Evolutionary conservation across 1,140 invertebrate genomes (phyloP).

Genomic region (Heliothis subflexa): DNA sequence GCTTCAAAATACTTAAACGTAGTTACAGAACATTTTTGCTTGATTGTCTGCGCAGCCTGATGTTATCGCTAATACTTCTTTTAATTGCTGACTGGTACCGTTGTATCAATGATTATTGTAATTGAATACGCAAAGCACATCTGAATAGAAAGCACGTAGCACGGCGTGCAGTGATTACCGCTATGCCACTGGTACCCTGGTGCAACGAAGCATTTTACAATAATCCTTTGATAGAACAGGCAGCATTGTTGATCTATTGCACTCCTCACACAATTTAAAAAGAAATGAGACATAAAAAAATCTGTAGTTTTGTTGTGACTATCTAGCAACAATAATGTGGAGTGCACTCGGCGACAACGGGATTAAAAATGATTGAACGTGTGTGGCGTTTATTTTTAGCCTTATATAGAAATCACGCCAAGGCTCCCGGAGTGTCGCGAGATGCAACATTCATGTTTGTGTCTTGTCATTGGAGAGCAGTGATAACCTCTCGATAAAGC

Average conservation of each 20-base stretch:
- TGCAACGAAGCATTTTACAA: conserved; percentile 58
- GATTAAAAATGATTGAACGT: conserved; percentile 56
- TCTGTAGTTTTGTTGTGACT: no score
- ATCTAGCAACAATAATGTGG: background rate
- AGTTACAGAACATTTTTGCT: conserved; percentile 17
- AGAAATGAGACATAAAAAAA: background rate
- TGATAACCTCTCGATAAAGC: conserved; percentile 74
- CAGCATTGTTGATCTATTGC: conserved; percentile 40
- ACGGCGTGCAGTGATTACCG: conserved; percentile 56
- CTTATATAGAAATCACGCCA: conserved; percentile 71
- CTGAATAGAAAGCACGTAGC: conserved; percentile 60
- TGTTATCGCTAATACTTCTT: background rate
- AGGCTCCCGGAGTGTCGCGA: conserved; percentile 63
- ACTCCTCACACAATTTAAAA: background rate
- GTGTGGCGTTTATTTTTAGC: conserved; percentile 71
- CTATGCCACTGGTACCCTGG: conserved; percentile 46
- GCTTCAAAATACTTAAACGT: background rate
- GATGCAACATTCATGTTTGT: conserved; percentile 60
- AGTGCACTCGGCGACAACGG: conserved; percentile 22
- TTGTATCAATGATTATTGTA: conserved; percentile 15
- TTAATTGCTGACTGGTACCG: background rate
- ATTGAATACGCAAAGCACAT: conserved; percentile 39
- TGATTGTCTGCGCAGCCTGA: background rate
- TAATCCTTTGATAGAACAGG: conserved; percentile 61
- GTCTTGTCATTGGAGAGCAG: conserved; percentile 46